These are phyloP conservation scores for Pocillopora verrucosa DNA, from an alignment of 64 coral and sea anemone species.

Conservation along the genomic window DNA sequence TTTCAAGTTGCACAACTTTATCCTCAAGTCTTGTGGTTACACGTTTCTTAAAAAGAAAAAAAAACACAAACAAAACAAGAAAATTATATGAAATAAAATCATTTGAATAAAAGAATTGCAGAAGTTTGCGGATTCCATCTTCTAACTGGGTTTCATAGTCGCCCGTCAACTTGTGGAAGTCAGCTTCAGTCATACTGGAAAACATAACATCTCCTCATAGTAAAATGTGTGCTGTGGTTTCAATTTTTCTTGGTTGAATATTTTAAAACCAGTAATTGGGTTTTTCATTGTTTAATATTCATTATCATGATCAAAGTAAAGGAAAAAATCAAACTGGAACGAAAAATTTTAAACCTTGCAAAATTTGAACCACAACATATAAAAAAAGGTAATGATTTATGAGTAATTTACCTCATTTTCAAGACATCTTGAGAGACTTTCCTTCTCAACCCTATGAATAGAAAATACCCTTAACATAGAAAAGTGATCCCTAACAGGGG, in stretches of 20 bases:
- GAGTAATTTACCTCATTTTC: conserved; percentile 35
- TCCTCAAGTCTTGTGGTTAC: conserved; percentile 34
- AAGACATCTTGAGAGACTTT: conserved; percentile 40
- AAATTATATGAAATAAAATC: not conserved
- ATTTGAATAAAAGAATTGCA: too few species aligned
- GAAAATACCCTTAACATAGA: not conserved
- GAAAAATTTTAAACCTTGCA: not conserved
- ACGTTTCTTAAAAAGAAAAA: conserved; percentile 14
- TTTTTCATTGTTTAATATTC: too few species aligned
- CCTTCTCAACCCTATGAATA: conserved; percentile 49
- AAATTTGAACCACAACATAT: too few species aligned
- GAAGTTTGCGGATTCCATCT: too few species aligned
- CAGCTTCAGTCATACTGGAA: too few species aligned
- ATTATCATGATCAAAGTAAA: not conserved
- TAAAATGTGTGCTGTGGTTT: too few species aligned
- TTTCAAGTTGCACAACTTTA: conserved; percentile 38
- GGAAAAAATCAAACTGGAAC: not conserved
- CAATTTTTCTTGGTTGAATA: too few species aligned
- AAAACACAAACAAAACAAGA: not conserved
- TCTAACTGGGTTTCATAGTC: too few species aligned
- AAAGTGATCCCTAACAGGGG: not conserved
- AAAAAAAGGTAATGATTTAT: too few species aligned
- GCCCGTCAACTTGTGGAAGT: too few species aligned
- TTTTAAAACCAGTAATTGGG: too few species aligned
- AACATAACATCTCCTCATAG: too few species aligned